These are phyloP conservation scores for Oreochromis niloticus DNA, from an alignment of 2,113 vertebrate species.

Conservation along the genomic window DNA sequence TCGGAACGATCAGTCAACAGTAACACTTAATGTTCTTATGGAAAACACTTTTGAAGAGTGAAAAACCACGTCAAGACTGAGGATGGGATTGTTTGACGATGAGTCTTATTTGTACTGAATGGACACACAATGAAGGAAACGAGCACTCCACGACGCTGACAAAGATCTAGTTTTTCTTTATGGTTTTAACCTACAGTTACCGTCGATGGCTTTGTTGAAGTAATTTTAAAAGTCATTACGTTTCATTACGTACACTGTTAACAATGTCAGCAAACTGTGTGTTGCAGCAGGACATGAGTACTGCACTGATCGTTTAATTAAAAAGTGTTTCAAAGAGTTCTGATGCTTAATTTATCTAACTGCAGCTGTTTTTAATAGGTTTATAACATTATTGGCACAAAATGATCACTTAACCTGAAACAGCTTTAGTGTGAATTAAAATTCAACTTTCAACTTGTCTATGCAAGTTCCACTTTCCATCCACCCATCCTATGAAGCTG, in stretches of 20 bases:
- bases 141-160: background rate
- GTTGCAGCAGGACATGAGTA: background rate
- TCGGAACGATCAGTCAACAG: background rate
- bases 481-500: background rate
- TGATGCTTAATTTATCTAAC: background rate
- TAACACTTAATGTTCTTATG: background rate
- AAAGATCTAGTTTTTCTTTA: background rate
- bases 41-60: background rate
- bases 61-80: background rate
- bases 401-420: background rate
- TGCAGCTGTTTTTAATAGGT: background rate
- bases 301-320: background rate
- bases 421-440: background rate
- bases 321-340: background rate
- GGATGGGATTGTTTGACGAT: background rate
- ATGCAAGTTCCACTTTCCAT: background rate
- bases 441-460: background rate
- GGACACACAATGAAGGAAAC: background rate
- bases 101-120: background rate
- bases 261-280: background rate
- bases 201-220: background rate
- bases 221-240: background rate
- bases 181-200: background rate
- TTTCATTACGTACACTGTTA: background rate
- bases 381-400: background rate